Evolutionary conservation across 1,140 invertebrate genomes (phyloP).

Genomic region (Cheumatopsyche charites): DNA sequence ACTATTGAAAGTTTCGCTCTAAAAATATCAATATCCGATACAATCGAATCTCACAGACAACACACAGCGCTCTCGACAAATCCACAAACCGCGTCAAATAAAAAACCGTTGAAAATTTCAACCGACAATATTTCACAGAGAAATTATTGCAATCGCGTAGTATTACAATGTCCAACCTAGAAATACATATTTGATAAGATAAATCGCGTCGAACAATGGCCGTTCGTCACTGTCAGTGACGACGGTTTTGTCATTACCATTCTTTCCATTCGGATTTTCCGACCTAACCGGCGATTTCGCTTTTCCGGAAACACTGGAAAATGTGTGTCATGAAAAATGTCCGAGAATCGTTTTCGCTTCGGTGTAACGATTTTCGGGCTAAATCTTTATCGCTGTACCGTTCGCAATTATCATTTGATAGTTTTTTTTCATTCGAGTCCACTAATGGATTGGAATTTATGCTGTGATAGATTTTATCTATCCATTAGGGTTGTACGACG

Average conservation of each 20-base stretch:
- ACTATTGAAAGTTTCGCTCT: no score
- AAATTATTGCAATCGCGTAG: no score
- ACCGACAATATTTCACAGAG: no score
- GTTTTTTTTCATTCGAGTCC: not conserved
- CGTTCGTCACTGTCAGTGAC: conserved; percentile 17
- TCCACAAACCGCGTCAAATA: no score
- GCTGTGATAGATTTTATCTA: conserved; percentile 1
- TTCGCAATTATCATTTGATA: not conserved
- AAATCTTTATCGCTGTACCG: no score
- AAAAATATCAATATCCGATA: no score
- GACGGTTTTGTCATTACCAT: conserved; percentile 5
- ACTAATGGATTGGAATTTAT: conserved; percentile 13
- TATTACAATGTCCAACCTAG: no score
- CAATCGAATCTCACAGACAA: no score
- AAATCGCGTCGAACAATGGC: conserved; percentile 29
- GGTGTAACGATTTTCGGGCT: no score
- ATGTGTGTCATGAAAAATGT: conserved; percentile 7
- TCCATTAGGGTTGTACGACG: not conserved
- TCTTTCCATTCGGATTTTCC: no score
- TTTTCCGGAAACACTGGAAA: conserved; percentile 9
- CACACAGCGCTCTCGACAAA: no score
- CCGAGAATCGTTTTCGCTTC: not conserved
- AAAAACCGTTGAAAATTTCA: no score
- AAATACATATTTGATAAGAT: conserved; percentile 25
- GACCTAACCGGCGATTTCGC: conserved; percentile 2